Evolutionary conservation across 2,797 vertebrate species (phyloP).

Genomic region (Leptodactylus fallax): DNA sequence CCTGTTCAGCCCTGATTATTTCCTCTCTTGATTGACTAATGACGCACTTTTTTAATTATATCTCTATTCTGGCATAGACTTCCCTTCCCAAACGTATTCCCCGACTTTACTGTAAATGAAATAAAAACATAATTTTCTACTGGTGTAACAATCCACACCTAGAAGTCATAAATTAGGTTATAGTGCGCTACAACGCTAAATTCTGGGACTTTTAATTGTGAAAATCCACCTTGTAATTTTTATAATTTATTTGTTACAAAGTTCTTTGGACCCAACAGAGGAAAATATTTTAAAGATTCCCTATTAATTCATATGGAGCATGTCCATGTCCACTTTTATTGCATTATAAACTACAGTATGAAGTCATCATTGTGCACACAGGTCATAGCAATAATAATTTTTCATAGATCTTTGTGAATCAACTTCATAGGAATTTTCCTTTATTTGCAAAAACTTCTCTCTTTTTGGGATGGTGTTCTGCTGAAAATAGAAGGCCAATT

Average conservation of each 20-base stretch:
- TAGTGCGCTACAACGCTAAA: not conserved
- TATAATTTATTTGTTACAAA: not conserved
- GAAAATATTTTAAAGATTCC: not conserved
- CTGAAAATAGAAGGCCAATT: no score
- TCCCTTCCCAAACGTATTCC: slow-evolving; percentile 15
- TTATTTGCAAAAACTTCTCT: no score
- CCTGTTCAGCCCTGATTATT: slow-evolving; percentile 13
- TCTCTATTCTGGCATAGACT: not conserved
- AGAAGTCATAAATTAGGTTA: not conserved
- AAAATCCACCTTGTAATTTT: not conserved
- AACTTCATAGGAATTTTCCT: not conserved
- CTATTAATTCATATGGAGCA: not conserved
- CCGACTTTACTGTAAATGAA: slow-evolving; percentile 17
- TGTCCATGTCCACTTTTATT: not conserved
- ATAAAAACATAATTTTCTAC: slow-evolving; percentile 16
- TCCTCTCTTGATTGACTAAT: slow-evolving; percentile 10
- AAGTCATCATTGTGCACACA: no score
- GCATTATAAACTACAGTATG: no score
- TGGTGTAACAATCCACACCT: slow-evolving; percentile 8
- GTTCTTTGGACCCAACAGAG: not conserved
- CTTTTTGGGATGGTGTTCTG: no score
- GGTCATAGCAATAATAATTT: no score
- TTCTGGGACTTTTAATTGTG: not conserved
- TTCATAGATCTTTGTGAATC: not conserved
- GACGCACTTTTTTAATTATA: slow-evolving; percentile 26